Conservation (phyloP, 2,797 vertebrate species). For the Pseudotriccus pelzelni region DNA sequence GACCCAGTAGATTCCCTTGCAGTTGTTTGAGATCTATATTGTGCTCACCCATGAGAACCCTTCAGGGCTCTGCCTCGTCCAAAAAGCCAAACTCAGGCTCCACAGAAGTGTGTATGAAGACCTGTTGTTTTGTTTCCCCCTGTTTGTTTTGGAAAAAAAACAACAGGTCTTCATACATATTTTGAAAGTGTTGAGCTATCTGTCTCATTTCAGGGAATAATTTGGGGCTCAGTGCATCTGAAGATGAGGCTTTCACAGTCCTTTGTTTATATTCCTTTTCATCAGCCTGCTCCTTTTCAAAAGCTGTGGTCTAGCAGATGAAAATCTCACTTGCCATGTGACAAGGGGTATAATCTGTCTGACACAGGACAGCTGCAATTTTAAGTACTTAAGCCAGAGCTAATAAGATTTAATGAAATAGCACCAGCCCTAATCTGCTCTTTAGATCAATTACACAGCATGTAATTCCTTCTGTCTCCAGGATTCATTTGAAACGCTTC, state of each 20-base stretch:
- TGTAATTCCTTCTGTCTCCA: slow-evolving; percentile 33
- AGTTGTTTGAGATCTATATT: not conserved
- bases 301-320: not conserved
- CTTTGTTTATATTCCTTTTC: not conserved
- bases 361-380: slow-evolving; percentile 22
- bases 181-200: not conserved
- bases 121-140: no score
- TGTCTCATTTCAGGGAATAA: not conserved
- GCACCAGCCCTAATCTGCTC: slow-evolving; percentile 40
- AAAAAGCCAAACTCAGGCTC: not conserved
- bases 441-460: slow-evolving; percentile 48
- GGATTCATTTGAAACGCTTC: slow-evolving; percentile 36
- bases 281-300: not conserved
- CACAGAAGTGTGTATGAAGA: not conserved
- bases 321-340: not conserved
- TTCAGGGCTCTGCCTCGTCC: not conserved
- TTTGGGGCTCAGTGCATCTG: not conserved
- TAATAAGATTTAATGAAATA: slow-evolving; percentile 58
- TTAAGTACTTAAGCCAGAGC: slow-evolving; percentile 23
- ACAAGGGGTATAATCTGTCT: slow-evolving; percentile 18
- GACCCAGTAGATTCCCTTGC: not conserved
- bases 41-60: not conserved
- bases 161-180: not conserved
- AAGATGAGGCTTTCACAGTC: not conserved
- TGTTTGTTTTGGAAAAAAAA: not conserved